Evolutionary conservation across 2,113 vertebrate species (phyloP).

Genomic region (Sprattus sprattus): DNA sequence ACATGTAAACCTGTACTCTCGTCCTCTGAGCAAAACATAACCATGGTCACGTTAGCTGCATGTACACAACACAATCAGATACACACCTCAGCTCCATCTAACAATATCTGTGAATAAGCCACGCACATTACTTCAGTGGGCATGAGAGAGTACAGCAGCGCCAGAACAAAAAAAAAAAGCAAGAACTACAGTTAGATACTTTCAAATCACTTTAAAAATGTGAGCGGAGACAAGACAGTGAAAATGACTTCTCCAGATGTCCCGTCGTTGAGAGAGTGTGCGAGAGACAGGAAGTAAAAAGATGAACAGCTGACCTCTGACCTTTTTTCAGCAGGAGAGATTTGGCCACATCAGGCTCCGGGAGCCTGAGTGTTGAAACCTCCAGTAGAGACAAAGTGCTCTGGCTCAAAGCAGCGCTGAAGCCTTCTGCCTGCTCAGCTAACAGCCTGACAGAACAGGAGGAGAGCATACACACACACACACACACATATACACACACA

Average conservation of each 20-base stretch:
- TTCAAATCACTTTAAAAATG: not conserved
- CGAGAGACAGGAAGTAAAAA: slow-evolving; percentile 53
- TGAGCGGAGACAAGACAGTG: not conserved
- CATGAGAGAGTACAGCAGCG: not conserved
- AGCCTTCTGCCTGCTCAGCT: not conserved
- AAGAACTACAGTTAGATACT: slow-evolving; percentile 7
- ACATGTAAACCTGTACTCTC: slow-evolving; percentile 60
- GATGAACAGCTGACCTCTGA: slow-evolving; percentile 63
- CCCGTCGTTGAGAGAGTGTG: slow-evolving; percentile 61
- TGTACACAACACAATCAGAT: not conserved
- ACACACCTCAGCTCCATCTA: not conserved
- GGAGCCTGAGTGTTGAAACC: slow-evolving; percentile 46
- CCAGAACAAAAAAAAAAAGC: not conserved
- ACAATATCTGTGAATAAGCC: not conserved
- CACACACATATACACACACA: no score
- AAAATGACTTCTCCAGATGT: slow-evolving; percentile 11
- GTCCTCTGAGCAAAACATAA: not conserved
- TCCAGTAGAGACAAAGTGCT: slow-evolving; percentile 19
- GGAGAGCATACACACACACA: no score
- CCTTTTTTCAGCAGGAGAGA: slow-evolving; percentile 30
- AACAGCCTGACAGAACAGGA: not conserved
- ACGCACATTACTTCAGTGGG: not conserved
- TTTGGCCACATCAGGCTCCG: slow-evolving; percentile 62
- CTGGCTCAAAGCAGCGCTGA: not conserved
- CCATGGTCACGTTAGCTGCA: not conserved